Percentiles rank a stretch among this genome's conserved stretches.
These are phyloP conservation scores for Apantesis nais DNA, from an alignment of 2,888 invertebrate species.

Conservation along the genomic window DNA sequence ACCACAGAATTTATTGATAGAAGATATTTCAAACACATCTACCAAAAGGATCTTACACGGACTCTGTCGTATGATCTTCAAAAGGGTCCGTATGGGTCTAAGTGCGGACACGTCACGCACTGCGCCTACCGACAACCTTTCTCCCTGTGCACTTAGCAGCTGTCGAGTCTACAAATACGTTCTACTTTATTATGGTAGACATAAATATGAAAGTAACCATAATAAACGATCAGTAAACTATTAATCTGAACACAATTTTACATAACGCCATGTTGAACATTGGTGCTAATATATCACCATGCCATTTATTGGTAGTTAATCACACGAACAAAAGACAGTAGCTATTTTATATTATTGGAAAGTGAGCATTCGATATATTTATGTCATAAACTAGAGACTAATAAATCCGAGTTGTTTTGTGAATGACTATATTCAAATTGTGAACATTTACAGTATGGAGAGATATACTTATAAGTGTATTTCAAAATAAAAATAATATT, in stretches of 20 bases:
- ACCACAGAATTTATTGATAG: no score
- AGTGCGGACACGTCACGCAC: neutral
- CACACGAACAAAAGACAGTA: neutral
- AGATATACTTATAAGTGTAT: no score
- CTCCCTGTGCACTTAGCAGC: neutral
- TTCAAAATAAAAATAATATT: no score
- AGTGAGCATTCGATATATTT: neutral
- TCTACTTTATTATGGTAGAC: neutral
- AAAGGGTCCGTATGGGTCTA: no score
- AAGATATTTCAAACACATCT: no score
- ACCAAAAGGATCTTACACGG: no score
- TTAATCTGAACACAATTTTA: neutral
- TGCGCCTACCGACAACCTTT: neutral
- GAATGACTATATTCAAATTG: neutral
- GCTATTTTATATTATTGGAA: neutral
- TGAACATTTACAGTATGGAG: no score
- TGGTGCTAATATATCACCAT: neutral
- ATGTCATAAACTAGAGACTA: neutral
- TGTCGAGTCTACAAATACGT: neutral
- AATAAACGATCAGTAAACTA: slow-evolving; percentile 4
- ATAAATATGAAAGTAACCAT: neutral
- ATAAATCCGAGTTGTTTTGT: neutral
- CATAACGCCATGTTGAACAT: neutral
- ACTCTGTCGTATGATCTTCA: no score
- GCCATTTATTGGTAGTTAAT: neutral